These are phyloP conservation scores for mouse (Mus musculus) DNA, from an alignment of 2,113 vertebrate genomes.

Conservation along the genomic window GRCm39 chr12:35811001-35811500, in stretches of 20 bases:
- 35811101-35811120: conserved; percentile 63
- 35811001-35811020: conserved; percentile 8
- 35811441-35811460: too few species aligned
- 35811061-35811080: conserved; percentile 48
- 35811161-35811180: conserved; percentile 65
- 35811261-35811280: conserved; percentile 73
- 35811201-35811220: conserved; percentile 71
- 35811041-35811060: conserved; percentile 53
- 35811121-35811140: conserved; percentile 61
- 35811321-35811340: conserved; percentile 33
- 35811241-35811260: conserved; percentile 76
- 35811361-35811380: too few species aligned
- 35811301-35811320: conserved; percentile 63
- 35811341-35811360: too few species aligned
- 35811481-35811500: too few species aligned
- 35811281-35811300: conserved; percentile 74
- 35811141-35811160: conserved; percentile 72
- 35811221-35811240: conserved; percentile 66
- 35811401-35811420: too few species aligned
- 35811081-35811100: conserved; percentile 53
- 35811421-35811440: too few species aligned
- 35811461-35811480: too few species aligned
- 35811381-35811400: too few species aligned
- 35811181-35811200: conserved; percentile 65
- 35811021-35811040: conserved; percentile 36